phyloP scores from a whole-genome alignment of 2,797 vertebrate genomes.

The Darevskia mixta region DNA sequence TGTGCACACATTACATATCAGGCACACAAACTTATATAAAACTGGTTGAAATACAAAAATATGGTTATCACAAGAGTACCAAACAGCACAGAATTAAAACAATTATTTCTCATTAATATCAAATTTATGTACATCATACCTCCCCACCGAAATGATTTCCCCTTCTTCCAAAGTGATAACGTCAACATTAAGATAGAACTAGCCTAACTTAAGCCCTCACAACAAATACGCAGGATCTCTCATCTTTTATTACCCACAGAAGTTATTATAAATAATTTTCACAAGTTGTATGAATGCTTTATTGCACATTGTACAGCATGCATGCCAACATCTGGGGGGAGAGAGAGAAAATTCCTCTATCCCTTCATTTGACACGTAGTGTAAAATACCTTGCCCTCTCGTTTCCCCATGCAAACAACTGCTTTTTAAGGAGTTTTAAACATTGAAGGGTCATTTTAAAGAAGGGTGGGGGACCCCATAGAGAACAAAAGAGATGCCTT shows the following conservation, averaged over 20 bases:
- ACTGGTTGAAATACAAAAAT: constrained; percentile 78
- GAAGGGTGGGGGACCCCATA: constrained; percentile 12
- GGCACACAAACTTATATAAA: constrained; percentile 70
- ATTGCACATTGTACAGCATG: constrained; percentile 79
- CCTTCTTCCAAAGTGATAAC: constrained; percentile 69
- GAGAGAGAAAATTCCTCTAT: constrained; percentile 51
- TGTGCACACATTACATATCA: constrained; percentile 60
- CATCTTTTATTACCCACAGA: constrained; percentile 74
- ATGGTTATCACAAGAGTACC: constrained; percentile 76
- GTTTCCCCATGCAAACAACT: constrained; percentile 51
- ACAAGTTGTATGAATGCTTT: constrained; percentile 73
- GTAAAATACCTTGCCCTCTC: constrained; percentile 60
- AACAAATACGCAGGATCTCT: constrained; percentile 71
- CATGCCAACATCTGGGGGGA: constrained; percentile 62
- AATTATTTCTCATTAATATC: constrained; percentile 76
- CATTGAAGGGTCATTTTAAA: constrained; percentile 55
- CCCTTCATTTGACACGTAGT: constrained; percentile 48
- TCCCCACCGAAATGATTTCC: constrained; percentile 60
- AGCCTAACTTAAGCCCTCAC: constrained; percentile 63
- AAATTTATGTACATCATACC: constrained; percentile 77
- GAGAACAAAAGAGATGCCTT: constrained; percentile 49
- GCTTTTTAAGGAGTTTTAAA: constrained; percentile 54
- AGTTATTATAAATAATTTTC: constrained; percentile 82
- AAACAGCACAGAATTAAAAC: constrained; percentile 78
- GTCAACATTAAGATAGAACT: constrained; percentile 66